Percentiles rank a stretch among this genome's conserved stretches.
Evolutionary conservation across 2,113 vertebrate genomes (phyloP).

Genomic region (Alces alces): DNA sequence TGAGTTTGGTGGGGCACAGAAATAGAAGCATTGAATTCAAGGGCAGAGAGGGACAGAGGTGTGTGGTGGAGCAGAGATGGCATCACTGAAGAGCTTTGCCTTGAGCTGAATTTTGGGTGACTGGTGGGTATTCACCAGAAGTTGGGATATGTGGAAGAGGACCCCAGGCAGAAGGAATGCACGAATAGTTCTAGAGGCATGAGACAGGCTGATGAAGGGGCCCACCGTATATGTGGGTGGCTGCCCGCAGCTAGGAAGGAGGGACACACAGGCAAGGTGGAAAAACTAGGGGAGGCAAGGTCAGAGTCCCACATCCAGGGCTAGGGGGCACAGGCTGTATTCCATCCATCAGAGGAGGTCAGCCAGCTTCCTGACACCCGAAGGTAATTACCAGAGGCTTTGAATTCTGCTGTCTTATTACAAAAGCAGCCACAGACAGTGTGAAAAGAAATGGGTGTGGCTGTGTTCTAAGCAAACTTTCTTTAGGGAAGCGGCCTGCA

Average conservation of each 20-base stretch:
- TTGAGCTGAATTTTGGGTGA: background rate
- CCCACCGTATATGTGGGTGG: fast-evolving
- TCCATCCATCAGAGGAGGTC: background rate
- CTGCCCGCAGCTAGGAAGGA: fast-evolving
- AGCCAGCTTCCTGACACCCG: background rate
- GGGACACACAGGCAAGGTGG: fast-evolving
- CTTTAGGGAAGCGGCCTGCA: background rate
- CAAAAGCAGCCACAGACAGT: background rate
- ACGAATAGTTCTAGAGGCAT: background rate
- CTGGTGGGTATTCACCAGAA: background rate
- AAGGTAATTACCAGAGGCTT: background rate
- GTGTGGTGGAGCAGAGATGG: fast-evolving
- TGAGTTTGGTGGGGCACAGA: background rate
- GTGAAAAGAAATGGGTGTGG: background rate
- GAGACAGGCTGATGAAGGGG: background rate
- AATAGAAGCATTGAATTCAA: background rate
- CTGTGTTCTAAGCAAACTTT: background rate
- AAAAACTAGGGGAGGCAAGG: fast-evolving
- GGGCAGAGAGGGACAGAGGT: no score
- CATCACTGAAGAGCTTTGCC: background rate
- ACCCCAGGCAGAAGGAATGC: background rate
- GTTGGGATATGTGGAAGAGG: background rate
- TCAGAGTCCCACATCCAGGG: background rate
- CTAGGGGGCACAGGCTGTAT: background rate
- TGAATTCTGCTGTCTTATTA: background rate